A percentile compares a stretch with the other conserved stretches of the same genome.
Conservation (phyloP, 1,140 invertebrate species). For the Scaptomyza hsui region DNA sequence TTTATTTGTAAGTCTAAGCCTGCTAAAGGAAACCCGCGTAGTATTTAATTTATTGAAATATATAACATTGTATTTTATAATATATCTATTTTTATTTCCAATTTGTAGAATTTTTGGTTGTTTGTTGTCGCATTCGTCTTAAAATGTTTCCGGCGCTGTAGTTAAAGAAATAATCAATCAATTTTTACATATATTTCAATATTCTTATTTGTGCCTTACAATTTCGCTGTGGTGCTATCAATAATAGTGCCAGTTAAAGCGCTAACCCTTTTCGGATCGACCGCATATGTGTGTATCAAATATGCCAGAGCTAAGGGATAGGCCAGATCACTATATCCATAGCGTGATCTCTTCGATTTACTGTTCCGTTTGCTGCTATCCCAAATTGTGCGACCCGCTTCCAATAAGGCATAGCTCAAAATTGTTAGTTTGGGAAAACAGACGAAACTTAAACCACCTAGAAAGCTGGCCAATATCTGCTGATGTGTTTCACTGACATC, state of each 20-base stretch:
- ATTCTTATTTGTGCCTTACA: constrained; percentile 41
- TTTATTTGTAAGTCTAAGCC: background rate
- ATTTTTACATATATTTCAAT: background rate
- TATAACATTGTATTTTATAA: too few species aligned
- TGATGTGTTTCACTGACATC: background rate
- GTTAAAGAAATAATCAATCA: background rate
- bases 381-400: constrained; percentile 36
- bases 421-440: constrained; percentile 53
- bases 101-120: too few species aligned
- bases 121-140: constrained; percentile 25
- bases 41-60: too few species aligned
- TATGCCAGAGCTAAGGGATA: constrained; percentile 49
- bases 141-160: constrained; percentile 34
- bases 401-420: constrained; percentile 53
- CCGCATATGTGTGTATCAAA: constrained; percentile 49
- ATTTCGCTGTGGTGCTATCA: constrained; percentile 52
- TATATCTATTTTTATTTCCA: too few species aligned
- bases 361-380: background rate
- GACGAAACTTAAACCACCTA: constrained; percentile 49
- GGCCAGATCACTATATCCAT: constrained; percentile 30
- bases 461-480: constrained; percentile 45
- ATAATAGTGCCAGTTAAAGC: constrained; percentile 35
- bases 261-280: constrained; percentile 35
- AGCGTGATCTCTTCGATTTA: background rate
- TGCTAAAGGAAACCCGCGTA: too few species aligned